A percentile compares a stretch with the other conserved stretches of the same genome.
phyloP scores from a whole-genome alignment of 2,888 invertebrate genomes.

The Poecilus cupreus region DNA sequence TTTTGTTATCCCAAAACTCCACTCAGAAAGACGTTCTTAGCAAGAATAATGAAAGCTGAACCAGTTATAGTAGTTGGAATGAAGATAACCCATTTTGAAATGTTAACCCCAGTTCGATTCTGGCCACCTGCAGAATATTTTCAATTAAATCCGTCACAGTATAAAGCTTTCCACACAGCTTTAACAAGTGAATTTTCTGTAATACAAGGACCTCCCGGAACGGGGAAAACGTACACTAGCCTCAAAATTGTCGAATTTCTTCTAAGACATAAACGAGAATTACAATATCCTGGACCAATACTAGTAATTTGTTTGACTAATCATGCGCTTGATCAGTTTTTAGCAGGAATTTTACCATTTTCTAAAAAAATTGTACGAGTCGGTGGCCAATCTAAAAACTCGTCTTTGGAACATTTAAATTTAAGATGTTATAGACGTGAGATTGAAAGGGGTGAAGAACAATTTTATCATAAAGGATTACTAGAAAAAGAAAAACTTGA shows the following conservation, averaged over 20 bases:
- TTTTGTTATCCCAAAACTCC: neutral
- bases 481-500: neutral
- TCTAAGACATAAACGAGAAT: conserved; percentile 74
- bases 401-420: conserved; percentile 75
- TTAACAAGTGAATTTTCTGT: conserved; percentile 81
- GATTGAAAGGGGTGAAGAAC: neutral
- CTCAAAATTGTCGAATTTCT: conserved; percentile 81
- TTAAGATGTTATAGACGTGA: conserved; percentile 68
- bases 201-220: conserved; percentile 89
- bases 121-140: conserved; percentile 74
- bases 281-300: conserved; percentile 75
- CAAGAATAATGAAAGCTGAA: neutral
- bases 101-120: neutral
- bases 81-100: neutral
- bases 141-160: conserved; percentile 79
- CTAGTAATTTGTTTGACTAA: conserved; percentile 89
- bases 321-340: conserved; percentile 90
- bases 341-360: conserved; percentile 79
- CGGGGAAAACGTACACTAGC: conserved; percentile 86
- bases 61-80: neutral
- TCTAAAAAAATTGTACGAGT: conserved; percentile 80
- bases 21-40: too few species aligned
- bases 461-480: neutral
- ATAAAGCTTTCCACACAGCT: conserved; percentile 78
- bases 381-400: conserved; percentile 81